Percentiles rank a stretch among this genome's conserved stretches.
Conservation (phyloP, 2,888 invertebrate genomes). For the Aspidapion aeneum region DNA sequence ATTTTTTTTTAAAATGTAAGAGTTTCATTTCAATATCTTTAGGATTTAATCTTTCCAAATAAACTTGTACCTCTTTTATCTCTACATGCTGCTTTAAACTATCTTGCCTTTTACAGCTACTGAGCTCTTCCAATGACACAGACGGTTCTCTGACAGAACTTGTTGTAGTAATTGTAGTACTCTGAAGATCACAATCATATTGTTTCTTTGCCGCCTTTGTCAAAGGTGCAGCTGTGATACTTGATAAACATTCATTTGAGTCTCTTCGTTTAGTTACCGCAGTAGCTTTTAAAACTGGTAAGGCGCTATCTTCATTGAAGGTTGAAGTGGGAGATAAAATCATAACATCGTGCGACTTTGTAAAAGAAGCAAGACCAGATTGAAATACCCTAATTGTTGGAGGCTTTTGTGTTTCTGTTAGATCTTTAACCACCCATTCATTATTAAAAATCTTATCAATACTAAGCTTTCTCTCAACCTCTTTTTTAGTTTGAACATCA, state of each 20-base stretch:
- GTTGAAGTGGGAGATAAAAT: slow-evolving; percentile 25
- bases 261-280: not conserved
- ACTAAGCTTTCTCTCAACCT: no score
- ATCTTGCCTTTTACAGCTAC: slow-evolving; percentile 5
- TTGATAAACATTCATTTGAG: not conserved
- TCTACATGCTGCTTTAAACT: not conserved
- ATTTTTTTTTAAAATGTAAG: no score
- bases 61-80: not conserved
- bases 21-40: slow-evolving; percentile 12
- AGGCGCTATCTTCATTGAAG: slow-evolving; percentile 15
- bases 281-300: slow-evolving; percentile 1
- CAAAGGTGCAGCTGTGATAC: slow-evolving; percentile 7
- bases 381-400: not conserved
- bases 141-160: slow-evolving; percentile 19
- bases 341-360: slow-evolving; percentile 8
- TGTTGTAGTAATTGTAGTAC: slow-evolving; percentile 31
- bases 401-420: not conserved
- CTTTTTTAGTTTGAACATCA: not conserved
- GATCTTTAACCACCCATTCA: not conserved
- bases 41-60: slow-evolving; percentile 11
- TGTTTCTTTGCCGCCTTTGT: slow-evolving; percentile 40
- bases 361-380: not conserved
- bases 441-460: not conserved
- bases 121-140: not conserved
- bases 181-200: slow-evolving; percentile 34